Conservation (phyloP, 2,888 invertebrate genomes). For the Cantharis rufa region DNA sequence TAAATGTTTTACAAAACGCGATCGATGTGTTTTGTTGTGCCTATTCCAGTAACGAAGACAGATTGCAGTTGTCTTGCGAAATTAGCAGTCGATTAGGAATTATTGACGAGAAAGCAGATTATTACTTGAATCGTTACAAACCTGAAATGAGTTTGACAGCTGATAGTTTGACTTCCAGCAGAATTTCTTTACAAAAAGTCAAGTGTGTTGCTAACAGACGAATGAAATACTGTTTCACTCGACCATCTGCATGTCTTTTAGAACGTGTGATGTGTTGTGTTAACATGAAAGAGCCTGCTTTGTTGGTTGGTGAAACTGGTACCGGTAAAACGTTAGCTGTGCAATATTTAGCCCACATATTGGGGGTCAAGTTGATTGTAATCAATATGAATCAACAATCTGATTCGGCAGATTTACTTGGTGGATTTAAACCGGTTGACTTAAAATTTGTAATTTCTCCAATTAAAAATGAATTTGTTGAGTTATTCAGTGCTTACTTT, state of each 20-base stretch:
- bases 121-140: conserved; percentile 77
- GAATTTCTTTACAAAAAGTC: conserved; percentile 59
- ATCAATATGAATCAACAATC: conserved; percentile 99
- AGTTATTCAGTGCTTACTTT: conserved; percentile 79
- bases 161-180: conserved; percentile 70
- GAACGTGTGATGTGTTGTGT: conserved; percentile 90
- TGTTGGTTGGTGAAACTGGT: conserved; percentile 97
- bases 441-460: conserved; percentile 82
- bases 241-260: conserved; percentile 77
- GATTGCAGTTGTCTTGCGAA: conserved; percentile 70
- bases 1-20: conserved; percentile 83
- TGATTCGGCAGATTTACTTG: conserved; percentile 93
- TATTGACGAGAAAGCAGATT: conserved; percentile 78
- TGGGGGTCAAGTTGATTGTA: conserved; percentile 84
- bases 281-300: conserved; percentile 81
- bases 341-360: conserved; percentile 84
- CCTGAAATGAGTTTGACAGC: conserved; percentile 69
- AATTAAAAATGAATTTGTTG: conserved; percentile 80
- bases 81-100: conserved; percentile 84
- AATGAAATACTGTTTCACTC: conserved; percentile 78
- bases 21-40: conserved; percentile 90
- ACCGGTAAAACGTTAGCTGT: conserved; percentile 97
- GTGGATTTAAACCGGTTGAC: conserved; percentile 96
- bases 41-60: conserved; percentile 66
- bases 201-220: conserved; percentile 33